Base-by-base conservation (phyloP, 2,888 invertebrate species). In the Drosophila flavopinicola region DNA sequence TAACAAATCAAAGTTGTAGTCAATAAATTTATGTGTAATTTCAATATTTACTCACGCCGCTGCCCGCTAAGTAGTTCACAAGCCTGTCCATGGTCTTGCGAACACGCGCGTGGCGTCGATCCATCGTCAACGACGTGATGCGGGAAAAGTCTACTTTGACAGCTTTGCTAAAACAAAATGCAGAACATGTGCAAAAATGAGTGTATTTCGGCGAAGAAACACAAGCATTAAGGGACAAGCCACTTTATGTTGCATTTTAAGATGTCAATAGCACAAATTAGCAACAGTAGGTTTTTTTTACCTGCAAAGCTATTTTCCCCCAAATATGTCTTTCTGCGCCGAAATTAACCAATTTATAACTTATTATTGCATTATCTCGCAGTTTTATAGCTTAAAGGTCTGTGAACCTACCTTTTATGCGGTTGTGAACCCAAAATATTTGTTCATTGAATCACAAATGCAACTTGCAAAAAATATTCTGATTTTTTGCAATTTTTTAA, bases 381-480 rank as follows among this genome's bases (percentile, higher is more conserved):
- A n/a, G 7, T 44, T 29, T 20, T 9, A 9, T 6, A n/a, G n/a
- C 17, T 15, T 1, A 15, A 9, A n/a, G n/a, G 1, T 25, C 29
- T 20, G 9, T 6, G 15, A 17, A 20, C 17, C 20, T 9, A 30
- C 20, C 11, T 30, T 11, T 20, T 3, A 30, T 9, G 6, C 9
- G n/a, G 7, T n/a, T n/a, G n/a, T n/a, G 0, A 13, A 6, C 1
- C 10, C 10, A 29, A 41, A 41, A 52, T 5, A 3, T 17, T 3
- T 2, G 15, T 11, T 15, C 13, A 56, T 49, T 39, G 9, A 29
- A 1, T 1, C 5, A 4, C 4, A 33, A 54, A 39, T n/a, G n/a
- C 60, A 48, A 35, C 20, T 45, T 23, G 15, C 13, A 66, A 29
- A 56, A 72, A 72, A 35, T 71, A 61, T 60, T 29, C 1, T 9